Percentiles rank a stretch among this genome's conserved stretches.
Conservation (phyloP, 2,888 invertebrate species). For the Brachypalpus laphriformis region DNA sequence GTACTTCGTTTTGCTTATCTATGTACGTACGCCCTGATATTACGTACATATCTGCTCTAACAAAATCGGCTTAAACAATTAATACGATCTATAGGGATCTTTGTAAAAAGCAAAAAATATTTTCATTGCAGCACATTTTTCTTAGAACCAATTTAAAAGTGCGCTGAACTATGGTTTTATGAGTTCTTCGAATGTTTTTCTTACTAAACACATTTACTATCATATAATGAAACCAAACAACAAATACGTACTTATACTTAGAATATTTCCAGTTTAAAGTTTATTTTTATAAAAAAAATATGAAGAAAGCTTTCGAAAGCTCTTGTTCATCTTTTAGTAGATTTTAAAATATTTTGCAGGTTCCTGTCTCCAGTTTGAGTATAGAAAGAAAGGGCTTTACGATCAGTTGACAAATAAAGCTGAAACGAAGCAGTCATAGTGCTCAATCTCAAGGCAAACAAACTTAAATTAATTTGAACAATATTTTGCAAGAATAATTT, state of each 20-base stretch:
- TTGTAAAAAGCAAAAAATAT: too few species aligned
- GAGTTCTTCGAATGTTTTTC: not conserved
- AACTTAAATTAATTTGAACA: not conserved
- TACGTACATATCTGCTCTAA: too few species aligned
- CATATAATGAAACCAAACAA: not conserved
- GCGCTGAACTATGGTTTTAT: not conserved
- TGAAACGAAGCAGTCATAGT: too few species aligned
- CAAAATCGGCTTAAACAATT: too few species aligned
- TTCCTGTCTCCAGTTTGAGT: not conserved
- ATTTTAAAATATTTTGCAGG: not conserved
- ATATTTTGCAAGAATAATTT: too few species aligned
- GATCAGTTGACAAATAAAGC: not conserved
- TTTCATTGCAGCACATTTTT: not conserved
- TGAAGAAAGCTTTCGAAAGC: not conserved
- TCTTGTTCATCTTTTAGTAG: not conserved
- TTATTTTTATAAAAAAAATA: not conserved
- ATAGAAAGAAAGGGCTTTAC: not conserved
- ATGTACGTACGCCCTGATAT: too few species aligned
- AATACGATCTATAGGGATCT: too few species aligned
- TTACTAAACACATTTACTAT: not conserved
- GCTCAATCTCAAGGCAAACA: not conserved
- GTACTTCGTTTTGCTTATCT: too few species aligned
- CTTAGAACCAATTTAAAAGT: not conserved
- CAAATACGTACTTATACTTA: not conserved
- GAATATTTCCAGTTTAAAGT: constrained; percentile 6